phyloP scores from a whole-genome alignment of 1,140 invertebrate species.

The Melipona quadrifasciata region DNA sequence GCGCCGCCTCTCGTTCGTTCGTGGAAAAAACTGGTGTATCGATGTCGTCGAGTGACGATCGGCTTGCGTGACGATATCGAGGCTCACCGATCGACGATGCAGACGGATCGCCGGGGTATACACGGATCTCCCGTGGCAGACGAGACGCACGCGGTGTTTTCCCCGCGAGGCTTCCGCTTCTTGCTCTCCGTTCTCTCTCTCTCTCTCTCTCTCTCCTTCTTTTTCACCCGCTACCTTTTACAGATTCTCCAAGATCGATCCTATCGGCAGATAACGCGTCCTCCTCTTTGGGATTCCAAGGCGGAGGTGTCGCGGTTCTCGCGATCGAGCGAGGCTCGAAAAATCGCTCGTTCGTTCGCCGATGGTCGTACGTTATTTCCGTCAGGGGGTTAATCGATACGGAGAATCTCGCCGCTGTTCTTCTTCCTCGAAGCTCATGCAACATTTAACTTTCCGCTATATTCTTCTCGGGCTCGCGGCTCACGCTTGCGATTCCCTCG shows the following conservation, averaged over 20 bases:
- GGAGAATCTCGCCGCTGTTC: constrained; percentile 56
- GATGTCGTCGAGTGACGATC: background rate
- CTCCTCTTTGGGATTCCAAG: constrained; percentile 43
- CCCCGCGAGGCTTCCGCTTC: constrained; percentile 2
- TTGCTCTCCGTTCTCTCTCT: constrained; percentile 1
- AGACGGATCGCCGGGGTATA: background rate
- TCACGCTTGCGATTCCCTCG: constrained; percentile 27
- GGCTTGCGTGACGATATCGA: constrained; percentile 11
- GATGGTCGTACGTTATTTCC: constrained; percentile 54
- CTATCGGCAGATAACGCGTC: constrained; percentile 63
- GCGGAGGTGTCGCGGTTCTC: constrained; percentile 61
- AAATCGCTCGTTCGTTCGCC: constrained; percentile 41
- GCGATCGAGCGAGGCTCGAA: constrained; percentile 46
- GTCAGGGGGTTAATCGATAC: constrained; percentile 66
- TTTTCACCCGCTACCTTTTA: constrained; percentile 55
- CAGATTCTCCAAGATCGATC: constrained; percentile 55
- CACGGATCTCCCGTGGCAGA: background rate
- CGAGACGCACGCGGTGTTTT: background rate
- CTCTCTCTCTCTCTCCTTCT: constrained; percentile 8
- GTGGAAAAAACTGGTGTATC: constrained; percentile 20
- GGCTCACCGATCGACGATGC: background rate
- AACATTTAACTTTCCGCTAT: constrained; percentile 72
- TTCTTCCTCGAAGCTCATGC: constrained; percentile 72
- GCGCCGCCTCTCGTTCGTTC: background rate
- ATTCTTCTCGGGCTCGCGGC: constrained; percentile 32